Conservation (phyloP, 2,113 vertebrate species). For the Tylochromis polylepis region DNA sequence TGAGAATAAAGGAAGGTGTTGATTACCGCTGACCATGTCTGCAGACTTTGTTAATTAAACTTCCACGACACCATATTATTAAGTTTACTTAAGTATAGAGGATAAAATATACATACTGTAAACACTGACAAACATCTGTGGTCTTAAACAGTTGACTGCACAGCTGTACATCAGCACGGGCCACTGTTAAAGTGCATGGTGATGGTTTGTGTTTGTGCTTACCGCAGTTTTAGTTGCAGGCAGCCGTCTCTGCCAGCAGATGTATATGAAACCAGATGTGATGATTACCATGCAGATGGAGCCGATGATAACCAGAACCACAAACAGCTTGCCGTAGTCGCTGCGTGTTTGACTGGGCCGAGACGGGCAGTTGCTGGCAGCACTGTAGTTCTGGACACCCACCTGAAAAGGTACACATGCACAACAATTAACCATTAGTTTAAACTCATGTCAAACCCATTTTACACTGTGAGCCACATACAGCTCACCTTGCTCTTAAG, state of each 20-base stretch:
- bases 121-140: not conserved
- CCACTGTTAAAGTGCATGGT: not conserved
- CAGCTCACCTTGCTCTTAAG: not conserved
- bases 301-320: slow-evolving; percentile 93
- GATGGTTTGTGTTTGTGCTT: slow-evolving; percentile 3
- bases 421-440: not conserved
- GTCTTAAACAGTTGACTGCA: not conserved
- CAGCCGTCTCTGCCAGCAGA: slow-evolving; percentile 92
- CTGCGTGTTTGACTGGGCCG: slow-evolving; percentile 83
- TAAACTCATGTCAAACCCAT: not conserved
- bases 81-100: not conserved
- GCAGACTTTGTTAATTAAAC: not conserved
- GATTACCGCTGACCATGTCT: not conserved
- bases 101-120: not conserved
- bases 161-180: not conserved
- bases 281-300: slow-evolving; percentile 94
- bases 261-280: slow-evolving; percentile 87
- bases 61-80: not conserved
- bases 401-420: slow-evolving; percentile 67
- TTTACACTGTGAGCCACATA: not conserved
- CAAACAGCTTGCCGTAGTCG: slow-evolving; percentile 95
- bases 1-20: not conserved
- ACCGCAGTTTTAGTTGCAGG: slow-evolving; percentile 91
- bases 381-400: slow-evolving; percentile 89
- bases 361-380: slow-evolving; percentile 80